phyloP scores from a whole-genome alignment of 2,113 vertebrate species.

The Hirundichthys speculiger region DNA sequence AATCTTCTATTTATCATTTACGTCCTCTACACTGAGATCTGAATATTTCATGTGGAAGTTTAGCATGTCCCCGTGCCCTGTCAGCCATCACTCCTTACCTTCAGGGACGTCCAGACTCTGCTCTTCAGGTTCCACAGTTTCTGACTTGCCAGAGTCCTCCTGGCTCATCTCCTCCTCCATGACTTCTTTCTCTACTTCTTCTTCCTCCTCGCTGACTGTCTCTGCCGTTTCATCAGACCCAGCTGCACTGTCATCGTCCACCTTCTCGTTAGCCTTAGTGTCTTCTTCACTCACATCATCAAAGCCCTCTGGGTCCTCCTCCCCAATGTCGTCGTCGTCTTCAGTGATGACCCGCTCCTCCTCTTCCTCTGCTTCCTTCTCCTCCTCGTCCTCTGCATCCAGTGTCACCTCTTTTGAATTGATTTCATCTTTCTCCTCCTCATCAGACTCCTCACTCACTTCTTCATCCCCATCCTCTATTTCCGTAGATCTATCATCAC shows the following conservation, averaged over 20 bases:
- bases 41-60: no score
- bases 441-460: conserved; percentile 20
- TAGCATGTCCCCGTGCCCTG: neutral
- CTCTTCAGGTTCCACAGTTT: conserved; percentile 3
- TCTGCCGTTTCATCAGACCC: neutral
- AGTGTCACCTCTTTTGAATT: neutral
- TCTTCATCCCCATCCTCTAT: conserved; percentile 4
- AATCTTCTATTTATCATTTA: neutral
- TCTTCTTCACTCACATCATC: no score
- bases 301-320: no score
- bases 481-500: no score
- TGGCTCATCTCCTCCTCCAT: neutral
- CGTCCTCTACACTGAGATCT: neutral
- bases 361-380: neutral
- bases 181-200: neutral
- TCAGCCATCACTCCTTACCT: conserved; percentile 5
- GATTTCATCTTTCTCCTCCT: neutral
- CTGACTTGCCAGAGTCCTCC: neutral
- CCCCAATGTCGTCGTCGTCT: neutral
- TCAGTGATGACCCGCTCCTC: neutral
- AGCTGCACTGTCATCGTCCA: neutral
- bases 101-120: conserved; percentile 1
- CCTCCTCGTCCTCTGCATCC: neutral
- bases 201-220: neutral
- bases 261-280: neutral